Base-by-base conservation (phyloP, 2,888 invertebrate species). In the Autographa gamma region DNA sequence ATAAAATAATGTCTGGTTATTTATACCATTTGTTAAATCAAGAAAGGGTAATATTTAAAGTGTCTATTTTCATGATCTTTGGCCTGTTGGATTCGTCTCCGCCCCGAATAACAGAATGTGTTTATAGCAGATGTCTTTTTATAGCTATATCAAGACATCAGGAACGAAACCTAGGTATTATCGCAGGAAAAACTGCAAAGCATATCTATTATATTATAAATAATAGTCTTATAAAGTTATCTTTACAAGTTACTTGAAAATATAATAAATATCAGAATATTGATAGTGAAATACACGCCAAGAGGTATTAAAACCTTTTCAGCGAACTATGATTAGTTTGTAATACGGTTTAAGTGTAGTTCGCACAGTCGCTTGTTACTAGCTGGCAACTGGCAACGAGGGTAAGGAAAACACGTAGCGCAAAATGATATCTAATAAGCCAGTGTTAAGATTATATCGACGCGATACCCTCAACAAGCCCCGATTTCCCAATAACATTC, bases 401-500 rank as follows among this genome's bases (percentile, higher is more conserved):
- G 70, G 71, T 69, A 73, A 80, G 88, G 89, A 89, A 90, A 92
- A 89, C 92, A 92, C 91, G 92, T 93, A 87, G 86, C 73, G 86
- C 86, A 86, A 90, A 92, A 91, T 91, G 88, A 90, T 86, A 86
- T 83, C 83, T 90, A 91, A 89, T 89, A 88, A 92, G 86, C 79
- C 80, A 83, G 85, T 86, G 87, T 88, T 88, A 89, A 89, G 87
- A 91, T 91, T 89, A 89, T 87, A 89, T 87, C 84, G 86, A 88
- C 83, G 82, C 84, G 88, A 92, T 90, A 84, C 68, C 66, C 82
- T 85, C 87, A 90, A 92, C 89, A 84, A 91, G 90, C 82, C 83
- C 83, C 73, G 77, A 79, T 81, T 84, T 82, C 81, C 69, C 83
- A 73, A 81, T 70, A 76, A 72, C 66, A 75, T 74, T 74, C 73